These are phyloP conservation scores for Pterobdella sp. DNA, from an alignment of 2,888 invertebrate genomes.

Conservation along the genomic window DNA sequence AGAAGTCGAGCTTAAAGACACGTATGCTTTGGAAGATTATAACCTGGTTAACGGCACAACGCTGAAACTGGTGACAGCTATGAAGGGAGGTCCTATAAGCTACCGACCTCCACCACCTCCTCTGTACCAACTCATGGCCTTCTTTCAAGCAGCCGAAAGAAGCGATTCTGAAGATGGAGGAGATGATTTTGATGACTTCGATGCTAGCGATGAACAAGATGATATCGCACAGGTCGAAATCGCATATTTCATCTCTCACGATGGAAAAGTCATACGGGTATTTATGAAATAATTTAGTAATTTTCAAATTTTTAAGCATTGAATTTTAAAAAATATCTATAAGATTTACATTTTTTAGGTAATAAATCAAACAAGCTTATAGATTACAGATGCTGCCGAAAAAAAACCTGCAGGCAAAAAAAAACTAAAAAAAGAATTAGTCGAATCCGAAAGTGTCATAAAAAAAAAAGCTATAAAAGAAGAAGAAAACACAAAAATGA, in stretches of 20 bases:
- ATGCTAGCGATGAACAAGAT: neutral
- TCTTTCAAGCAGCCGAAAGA: neutral
- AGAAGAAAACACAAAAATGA: slow-evolving; percentile 11
- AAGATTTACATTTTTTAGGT: too few species aligned
- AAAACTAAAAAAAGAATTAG: too few species aligned
- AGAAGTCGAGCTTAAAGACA: slow-evolving; percentile 13
- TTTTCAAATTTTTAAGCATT: neutral
- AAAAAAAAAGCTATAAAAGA: neutral
- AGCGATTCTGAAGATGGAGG: neutral
- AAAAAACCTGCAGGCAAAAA: too few species aligned
- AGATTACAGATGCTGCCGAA: too few species aligned
- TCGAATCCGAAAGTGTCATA: neutral
- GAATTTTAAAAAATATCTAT: neutral
- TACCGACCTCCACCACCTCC: slow-evolving; percentile 12
- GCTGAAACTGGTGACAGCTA: slow-evolving; percentile 15
- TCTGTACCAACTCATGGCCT: slow-evolving; percentile 3
- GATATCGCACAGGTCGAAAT: neutral
- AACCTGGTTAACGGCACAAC: slow-evolving; percentile 5
- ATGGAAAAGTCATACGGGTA: slow-evolving; percentile 14
- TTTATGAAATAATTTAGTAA: too few species aligned
- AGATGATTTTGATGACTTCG: neutral
- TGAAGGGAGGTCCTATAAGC: slow-evolving; percentile 24
- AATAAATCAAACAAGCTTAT: too few species aligned
- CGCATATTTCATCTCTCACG: slow-evolving; percentile 23
- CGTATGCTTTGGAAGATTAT: slow-evolving; percentile 13